Conservation (phyloP, 2,797 vertebrate genomes). For the Tachyglossus aculeatus region DNA sequence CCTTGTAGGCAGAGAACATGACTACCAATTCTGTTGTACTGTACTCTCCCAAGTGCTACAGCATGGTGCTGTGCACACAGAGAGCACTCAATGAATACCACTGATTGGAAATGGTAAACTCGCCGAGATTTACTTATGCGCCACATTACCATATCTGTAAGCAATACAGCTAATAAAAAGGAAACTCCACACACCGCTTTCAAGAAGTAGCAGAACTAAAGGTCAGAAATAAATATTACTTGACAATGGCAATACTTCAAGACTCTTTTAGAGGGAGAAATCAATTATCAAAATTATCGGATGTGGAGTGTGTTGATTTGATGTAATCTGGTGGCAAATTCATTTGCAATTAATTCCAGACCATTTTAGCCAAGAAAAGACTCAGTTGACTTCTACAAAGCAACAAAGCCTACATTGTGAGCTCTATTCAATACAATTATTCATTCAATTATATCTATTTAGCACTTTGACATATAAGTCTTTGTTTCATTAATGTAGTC, state of each 20-base stretch:
- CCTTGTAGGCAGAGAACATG: background rate
- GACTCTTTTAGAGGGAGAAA: slow-evolving; percentile 2
- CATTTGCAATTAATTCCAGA: background rate
- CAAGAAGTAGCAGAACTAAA: background rate
- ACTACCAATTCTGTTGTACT: background rate
- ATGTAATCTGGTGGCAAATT: background rate
- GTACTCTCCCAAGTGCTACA: slow-evolving; percentile 23
- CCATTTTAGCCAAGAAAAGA: background rate
- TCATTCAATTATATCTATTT: background rate
- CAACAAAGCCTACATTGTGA: too few species aligned
- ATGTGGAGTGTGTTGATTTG: background rate
- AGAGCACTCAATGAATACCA: slow-evolving; percentile 18
- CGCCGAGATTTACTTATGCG: slow-evolving; percentile 27
- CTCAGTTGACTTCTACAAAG: background rate
- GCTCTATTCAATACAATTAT: background rate
- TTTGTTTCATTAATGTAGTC: background rate
- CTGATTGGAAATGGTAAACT: slow-evolving; percentile 9
- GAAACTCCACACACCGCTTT: background rate
- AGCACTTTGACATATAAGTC: background rate
- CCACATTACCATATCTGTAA: slow-evolving; percentile 12
- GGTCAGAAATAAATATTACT: background rate
- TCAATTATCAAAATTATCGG: background rate
- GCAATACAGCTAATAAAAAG: background rate
- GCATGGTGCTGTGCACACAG: slow-evolving; percentile 11
- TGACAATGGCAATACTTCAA: background rate